Base-by-base conservation (phyloP, 2,113 vertebrate species). In the Anser brachyrhynchus region DNA sequence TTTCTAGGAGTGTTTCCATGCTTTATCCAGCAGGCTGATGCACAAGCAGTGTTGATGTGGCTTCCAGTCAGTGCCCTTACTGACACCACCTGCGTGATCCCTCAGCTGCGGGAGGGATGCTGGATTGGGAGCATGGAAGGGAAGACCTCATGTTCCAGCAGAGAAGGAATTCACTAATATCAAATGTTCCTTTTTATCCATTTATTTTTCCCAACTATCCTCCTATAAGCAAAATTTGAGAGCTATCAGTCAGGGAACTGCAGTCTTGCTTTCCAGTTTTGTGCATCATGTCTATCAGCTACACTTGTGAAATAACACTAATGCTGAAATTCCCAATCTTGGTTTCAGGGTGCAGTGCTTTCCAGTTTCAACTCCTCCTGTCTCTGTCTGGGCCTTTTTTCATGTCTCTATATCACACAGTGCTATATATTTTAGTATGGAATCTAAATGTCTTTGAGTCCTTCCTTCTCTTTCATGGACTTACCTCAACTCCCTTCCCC, bases 31-130 rank as follows among this genome's bases (percentile, higher is more conserved):
- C 44, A 58, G 91, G 52, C 5, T 17, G 67, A 6, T 11, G 44
- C 70, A 28, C 0, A 0, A 55, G 12, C 26, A 18, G 5, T 0
- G 0, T 4, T 7, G 52, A 64, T 46, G 66, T 62, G 29, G 6
- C 54, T 59, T 81, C 41, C 0, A 11, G 65, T 33, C 43, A 6
- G 20, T 5, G 0, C 44, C 35, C 61, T 57, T 51, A n/a, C 35
- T 59, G 73, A 11, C 23, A 31, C 4, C 39, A 5, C 10, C 11
- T 21, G 28, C 19, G 37, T 64, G 39, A 82, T 35, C 51, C 49
- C 39, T 43, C 14, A 22, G 46, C 41, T 29, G 61, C 58, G 52
- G 25, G 57, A 71, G 64, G 17, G 26, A 18, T 35, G 52, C 20
- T 69, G 66, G 10, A 18, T 29, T 49, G 43, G 65, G 80, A 84